Conservation (phyloP, 2,797 vertebrate species). For the Dermochelys coriacea region DNA sequence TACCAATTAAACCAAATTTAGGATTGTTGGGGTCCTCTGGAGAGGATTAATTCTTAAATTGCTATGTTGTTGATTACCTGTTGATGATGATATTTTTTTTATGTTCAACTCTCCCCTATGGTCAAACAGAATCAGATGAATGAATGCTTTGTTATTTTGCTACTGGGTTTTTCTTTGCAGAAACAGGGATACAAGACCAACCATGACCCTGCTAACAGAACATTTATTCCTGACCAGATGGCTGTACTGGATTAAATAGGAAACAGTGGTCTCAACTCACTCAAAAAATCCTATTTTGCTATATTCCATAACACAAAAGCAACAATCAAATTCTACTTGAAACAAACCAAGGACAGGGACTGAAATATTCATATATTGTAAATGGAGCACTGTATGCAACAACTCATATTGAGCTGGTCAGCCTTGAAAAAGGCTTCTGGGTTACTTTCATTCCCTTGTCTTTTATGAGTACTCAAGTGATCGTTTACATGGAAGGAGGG, state of each 20-base stretch:
- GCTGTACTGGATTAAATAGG: neutral
- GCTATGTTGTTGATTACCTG: neutral
- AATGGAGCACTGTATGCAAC: neutral
- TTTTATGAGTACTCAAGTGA: neutral
- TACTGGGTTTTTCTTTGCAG: neutral
- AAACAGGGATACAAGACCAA: neutral
- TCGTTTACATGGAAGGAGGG: neutral
- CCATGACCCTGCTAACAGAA: neutral
- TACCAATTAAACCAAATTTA: neutral
- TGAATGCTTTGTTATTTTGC: neutral
- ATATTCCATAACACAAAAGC: neutral
- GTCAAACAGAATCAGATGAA: neutral
- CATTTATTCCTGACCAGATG: neutral
- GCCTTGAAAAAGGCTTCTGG: neutral
- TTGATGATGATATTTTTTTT: neutral
- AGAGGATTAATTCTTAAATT: neutral
- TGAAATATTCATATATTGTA: neutral
- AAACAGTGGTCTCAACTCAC: neutral
- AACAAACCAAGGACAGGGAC: neutral
- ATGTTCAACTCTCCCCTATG: neutral
- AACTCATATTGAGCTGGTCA: neutral
- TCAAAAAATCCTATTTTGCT: neutral
- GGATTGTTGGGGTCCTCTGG: neutral
- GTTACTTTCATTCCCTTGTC: neutral
- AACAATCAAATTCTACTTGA: neutral